Base-by-base conservation (phyloP, 2,888 invertebrate genomes). In the Nemoura dubitans region DNA sequence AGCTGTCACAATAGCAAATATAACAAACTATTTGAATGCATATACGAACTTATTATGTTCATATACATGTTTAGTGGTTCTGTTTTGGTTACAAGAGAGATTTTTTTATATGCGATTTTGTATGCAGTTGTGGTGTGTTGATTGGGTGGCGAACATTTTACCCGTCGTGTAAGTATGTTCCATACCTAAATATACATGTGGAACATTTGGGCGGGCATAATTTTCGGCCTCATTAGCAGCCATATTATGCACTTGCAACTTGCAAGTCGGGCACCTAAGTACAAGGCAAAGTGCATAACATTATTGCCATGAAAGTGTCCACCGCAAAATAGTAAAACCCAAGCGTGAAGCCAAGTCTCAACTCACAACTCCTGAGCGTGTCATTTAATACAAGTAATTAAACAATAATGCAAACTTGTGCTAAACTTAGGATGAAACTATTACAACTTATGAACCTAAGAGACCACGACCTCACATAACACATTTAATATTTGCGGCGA, bases 401-500 rank as follows among this genome's bases (percentile, higher is more conserved):
- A 59, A 59, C 59, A 59, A 59, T 59, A 59, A 59, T 16, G 59
- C 59, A 59, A 59, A 59, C 59, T 59, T 59, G 59, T 59, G 21
- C 21, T 59, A 59, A 59, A 59, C 59, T 59, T 59, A 21, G 59
- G 16, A n/a, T 21, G 59, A 59, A 59, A 59, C 59, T 59, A 59
- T 59, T 59, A 14, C 59, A 59, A 21, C 59, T 59, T 59, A 59
- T 59, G 21, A 59, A 59, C 59, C 59, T n/a, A 59, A 21, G 21
- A 59, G 21, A 59, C 59, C 59, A 59, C 59, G 59, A 59, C 59
- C 59, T 16, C 59, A 21, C 59, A 59, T 59, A 59, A 59, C 59
- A 59, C 59, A 59, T 59, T 59, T 59, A 59, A 59, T 59, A 59
- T 59, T 59, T 59, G 59, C 59, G 59, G 59, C 21, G 59, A 59